Evolutionary conservation across 2,113 vertebrate genomes (phyloP).

Genomic region (Montifringilla adamsi): DNA sequence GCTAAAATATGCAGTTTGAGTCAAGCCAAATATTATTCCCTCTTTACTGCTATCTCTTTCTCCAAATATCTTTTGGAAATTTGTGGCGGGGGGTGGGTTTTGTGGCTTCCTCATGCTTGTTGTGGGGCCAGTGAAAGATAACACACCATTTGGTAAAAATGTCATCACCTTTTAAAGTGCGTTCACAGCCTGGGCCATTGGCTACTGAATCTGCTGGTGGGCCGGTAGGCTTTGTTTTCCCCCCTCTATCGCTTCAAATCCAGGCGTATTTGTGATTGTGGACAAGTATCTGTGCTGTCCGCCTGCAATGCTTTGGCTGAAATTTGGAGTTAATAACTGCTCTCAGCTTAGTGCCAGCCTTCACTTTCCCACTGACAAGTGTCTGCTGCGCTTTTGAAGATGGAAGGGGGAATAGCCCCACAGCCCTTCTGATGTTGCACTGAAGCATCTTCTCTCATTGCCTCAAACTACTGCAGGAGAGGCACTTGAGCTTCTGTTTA

Average conservation of each 20-base stretch:
- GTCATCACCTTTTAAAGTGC: not conserved
- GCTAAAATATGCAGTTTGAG: not conserved
- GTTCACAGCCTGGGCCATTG: not conserved
- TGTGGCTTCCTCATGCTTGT: not conserved
- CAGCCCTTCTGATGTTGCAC: not conserved
- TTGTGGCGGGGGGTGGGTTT: not conserved
- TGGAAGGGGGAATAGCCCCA: not conserved
- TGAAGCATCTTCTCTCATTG: not conserved
- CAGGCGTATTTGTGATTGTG: not conserved
- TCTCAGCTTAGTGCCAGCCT: not conserved
- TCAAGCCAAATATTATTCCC: not conserved
- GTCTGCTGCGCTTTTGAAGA: not conserved
- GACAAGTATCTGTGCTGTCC: not conserved
- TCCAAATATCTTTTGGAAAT: not conserved
- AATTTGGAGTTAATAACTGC: not conserved
- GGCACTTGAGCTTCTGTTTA: not conserved
- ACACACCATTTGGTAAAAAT: not conserved
- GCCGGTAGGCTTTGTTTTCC: not conserved
- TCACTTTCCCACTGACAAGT: not conserved
- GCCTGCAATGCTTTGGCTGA: not conserved
- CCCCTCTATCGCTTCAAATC: not conserved
- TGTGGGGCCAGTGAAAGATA: not conserved
- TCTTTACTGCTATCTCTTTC: not conserved
- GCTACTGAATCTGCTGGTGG: not conserved
- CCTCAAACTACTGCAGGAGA: not conserved